These are phyloP conservation scores for Suillia variegata DNA, from an alignment of 2,888 invertebrate species.

Conservation along the genomic window DNA sequence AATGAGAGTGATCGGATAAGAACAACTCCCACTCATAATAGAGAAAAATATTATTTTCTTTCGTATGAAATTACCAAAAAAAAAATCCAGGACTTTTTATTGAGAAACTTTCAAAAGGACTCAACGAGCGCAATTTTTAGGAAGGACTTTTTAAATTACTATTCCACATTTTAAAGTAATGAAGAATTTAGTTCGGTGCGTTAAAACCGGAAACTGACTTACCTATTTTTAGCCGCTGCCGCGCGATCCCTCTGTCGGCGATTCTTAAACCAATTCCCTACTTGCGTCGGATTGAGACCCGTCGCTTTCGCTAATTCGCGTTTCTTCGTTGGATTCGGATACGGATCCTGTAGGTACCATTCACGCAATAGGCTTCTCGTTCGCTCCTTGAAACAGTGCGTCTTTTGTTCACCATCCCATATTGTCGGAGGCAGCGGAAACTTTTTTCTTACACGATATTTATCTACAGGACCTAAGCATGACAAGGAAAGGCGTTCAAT, in stretches of 20 bases:
- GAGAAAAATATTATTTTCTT: too few relatives aligned
- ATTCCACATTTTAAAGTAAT: too few relatives aligned
- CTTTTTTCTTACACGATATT: conserved; percentile 92
- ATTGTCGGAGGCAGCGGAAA: conserved; percentile 90
- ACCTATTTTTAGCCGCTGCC: conserved; percentile 96
- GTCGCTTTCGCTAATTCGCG: conserved; percentile 88
- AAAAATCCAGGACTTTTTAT: too few relatives aligned
- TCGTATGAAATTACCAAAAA: too few relatives aligned
- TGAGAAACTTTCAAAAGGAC: too few relatives aligned
- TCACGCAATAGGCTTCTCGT: conserved; percentile 93
- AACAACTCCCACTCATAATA: too few relatives aligned
- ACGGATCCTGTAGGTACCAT: conserved; percentile 98
- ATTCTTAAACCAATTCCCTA: conserved; percentile 94
- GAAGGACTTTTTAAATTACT: too few relatives aligned
- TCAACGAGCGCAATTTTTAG: too few relatives aligned
- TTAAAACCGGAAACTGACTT: too few relatives aligned
- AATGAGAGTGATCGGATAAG: too few relatives aligned
- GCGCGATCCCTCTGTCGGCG: conserved; percentile 85
- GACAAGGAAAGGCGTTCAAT: not conserved
- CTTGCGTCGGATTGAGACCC: conserved; percentile 90
- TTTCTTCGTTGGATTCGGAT: conserved; percentile 93
- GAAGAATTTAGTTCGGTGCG: too few relatives aligned
- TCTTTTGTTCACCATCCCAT: conserved; percentile 96
- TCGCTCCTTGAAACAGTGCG: conserved; percentile 94
- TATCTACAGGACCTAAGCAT: conserved; percentile 79